A percentile compares a stretch with the other conserved stretches of the same genome.
Evolutionary conservation across 2,113 vertebrate genomes (phyloP).

Genomic region (Callionymus lyra): DNA sequence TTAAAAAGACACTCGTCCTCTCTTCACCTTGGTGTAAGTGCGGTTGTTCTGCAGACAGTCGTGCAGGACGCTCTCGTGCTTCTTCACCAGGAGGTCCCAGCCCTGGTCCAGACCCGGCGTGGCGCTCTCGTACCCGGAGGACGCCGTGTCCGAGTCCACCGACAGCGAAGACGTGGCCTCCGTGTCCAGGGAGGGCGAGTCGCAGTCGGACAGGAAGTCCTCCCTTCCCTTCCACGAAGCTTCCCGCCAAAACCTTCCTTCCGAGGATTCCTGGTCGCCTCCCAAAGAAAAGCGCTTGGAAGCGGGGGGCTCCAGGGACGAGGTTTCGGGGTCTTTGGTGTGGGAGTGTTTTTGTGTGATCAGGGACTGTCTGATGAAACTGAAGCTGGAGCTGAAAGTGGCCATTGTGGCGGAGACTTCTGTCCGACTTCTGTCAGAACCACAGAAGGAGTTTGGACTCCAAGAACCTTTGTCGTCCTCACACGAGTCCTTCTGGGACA

Average conservation of each 20-base stretch:
- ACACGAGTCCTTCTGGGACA: conserved; percentile 17
- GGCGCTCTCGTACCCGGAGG: conserved; percentile 70
- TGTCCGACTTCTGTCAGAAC: conserved; percentile 3
- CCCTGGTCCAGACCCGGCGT: conserved; percentile 48
- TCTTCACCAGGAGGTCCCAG: conserved; percentile 72
- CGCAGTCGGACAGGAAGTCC: conserved; percentile 35
- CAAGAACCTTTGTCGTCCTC: conserved; percentile 5
- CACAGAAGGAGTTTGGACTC: conserved; percentile 1
- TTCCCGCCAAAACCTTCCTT: conserved; percentile 40
- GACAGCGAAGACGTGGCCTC: conserved; percentile 62
- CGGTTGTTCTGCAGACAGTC: conserved; percentile 72
- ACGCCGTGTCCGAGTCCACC: conserved; percentile 61
- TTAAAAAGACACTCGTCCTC: no score
- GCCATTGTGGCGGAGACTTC: neutral
- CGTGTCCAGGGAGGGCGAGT: conserved; percentile 49
- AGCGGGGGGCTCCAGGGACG: conserved; percentile 5
- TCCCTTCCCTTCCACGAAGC: conserved; percentile 24
- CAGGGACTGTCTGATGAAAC: conserved; percentile 80
- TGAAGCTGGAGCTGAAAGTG: conserved; percentile 78
- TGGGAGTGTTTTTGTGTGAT: conserved; percentile 10
- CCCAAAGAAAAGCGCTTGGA: conserved; percentile 9
- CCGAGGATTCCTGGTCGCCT: conserved; percentile 5
- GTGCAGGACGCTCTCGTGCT: conserved; percentile 70
- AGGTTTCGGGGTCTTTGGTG: conserved; percentile 6
- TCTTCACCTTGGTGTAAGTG: conserved; percentile 72